Percentiles rank a stretch among this genome's conserved stretches.
These are phyloP conservation scores for Gonatopus flavifemur DNA, from an alignment of 1,140 invertebrate species.

Conservation along the genomic window DNA sequence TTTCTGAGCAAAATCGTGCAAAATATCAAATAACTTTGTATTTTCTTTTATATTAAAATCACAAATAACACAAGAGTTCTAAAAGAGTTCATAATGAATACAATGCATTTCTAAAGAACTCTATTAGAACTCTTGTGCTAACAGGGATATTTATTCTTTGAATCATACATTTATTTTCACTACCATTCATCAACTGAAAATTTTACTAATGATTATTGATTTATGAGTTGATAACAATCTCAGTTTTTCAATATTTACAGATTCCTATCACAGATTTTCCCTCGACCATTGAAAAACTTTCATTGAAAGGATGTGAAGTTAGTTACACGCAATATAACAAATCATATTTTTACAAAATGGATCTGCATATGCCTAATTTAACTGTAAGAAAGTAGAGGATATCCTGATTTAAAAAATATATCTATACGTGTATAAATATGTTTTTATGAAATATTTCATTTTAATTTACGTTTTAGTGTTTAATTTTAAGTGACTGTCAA, in stretches of 20 bases:
- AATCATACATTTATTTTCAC: too few relatives aligned
- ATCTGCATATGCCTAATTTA: constrained; percentile 60
- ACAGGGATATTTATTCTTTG: too few relatives aligned
- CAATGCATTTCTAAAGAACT: too few relatives aligned
- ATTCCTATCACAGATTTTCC: constrained; percentile 63
- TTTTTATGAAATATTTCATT: constrained; percentile 5
- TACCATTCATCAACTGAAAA: too few relatives aligned
- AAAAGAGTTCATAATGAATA: too few relatives aligned
- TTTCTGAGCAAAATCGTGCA: too few relatives aligned
- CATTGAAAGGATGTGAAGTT: constrained; percentile 61
- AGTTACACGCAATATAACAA: constrained; percentile 55
- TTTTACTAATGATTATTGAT: too few relatives aligned
- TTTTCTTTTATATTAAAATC: too few relatives aligned
- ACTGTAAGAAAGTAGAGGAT: constrained; percentile 57
- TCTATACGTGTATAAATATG: constrained; percentile 7
- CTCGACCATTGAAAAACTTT: constrained; percentile 57
- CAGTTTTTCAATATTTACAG: constrained; percentile 34
- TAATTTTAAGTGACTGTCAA: constrained; percentile 68
- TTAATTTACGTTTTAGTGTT: constrained; percentile 51
- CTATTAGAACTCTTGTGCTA: too few relatives aligned
- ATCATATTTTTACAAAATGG: constrained; percentile 63
- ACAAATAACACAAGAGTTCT: too few relatives aligned
- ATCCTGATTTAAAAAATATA: constrained; percentile 3
- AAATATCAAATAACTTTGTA: too few relatives aligned
- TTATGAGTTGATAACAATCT: too few relatives aligned